Evolutionary conservation across 2,797 vertebrate species (phyloP).

Genomic region (Tamandua tetradactyla): DNA sequence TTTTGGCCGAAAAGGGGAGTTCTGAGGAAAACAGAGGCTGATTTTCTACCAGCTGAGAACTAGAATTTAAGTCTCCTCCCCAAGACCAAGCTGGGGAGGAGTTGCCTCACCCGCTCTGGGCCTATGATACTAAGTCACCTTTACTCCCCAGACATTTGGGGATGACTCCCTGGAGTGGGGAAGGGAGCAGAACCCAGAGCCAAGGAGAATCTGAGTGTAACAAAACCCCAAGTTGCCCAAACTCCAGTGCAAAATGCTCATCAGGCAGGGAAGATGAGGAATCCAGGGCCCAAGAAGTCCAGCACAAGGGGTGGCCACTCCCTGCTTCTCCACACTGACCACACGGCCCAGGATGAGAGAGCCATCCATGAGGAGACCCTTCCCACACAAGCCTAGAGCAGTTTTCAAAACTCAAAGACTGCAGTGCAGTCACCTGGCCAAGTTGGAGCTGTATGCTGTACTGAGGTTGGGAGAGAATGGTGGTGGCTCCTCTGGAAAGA

Average conservation of each 20-base stretch:
- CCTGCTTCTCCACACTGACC: background rate
- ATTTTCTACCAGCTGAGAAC: background rate
- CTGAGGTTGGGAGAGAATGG: background rate
- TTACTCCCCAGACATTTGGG: no score
- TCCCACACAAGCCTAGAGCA: background rate
- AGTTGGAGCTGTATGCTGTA: fast-evolving
- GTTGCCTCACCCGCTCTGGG: fast-evolving
- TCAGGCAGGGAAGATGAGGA: background rate
- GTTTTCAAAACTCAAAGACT: background rate
- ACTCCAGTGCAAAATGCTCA: background rate
- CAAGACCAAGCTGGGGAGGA: background rate
- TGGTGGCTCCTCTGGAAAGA: no score
- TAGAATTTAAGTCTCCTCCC: background rate
- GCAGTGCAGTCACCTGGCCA: background rate
- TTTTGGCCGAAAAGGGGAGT: background rate
- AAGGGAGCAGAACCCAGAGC: background rate
- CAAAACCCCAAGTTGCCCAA: background rate
- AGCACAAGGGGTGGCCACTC: background rate
- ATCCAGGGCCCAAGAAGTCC: no score
- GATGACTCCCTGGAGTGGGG: background rate
- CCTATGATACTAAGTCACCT: no score
- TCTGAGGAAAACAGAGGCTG: background rate
- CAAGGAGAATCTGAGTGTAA: background rate
- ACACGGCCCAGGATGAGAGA: background rate
- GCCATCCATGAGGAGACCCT: fast-evolving